A percentile compares a stretch with the other conserved stretches of the same genome.
Evolutionary conservation across 1,140 invertebrate species (phyloP).

Genomic region (Oscheius sp.): DNA sequence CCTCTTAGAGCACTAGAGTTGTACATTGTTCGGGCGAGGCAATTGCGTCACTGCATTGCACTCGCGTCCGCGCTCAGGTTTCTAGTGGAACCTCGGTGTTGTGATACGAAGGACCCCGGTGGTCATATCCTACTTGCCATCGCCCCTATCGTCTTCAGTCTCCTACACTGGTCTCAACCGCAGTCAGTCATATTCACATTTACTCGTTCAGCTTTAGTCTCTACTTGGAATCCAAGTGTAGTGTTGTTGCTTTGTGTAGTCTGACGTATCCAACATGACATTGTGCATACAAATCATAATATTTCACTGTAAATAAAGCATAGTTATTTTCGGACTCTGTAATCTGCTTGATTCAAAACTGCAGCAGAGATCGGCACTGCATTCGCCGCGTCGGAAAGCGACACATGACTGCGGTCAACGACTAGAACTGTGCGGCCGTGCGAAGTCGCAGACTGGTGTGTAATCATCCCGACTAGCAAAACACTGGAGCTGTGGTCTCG

Average conservation of each 20-base stretch:
- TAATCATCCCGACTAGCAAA: too few species aligned
- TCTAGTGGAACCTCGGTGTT: background rate
- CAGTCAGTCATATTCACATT: slow-evolving; percentile 1
- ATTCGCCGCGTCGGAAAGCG: background rate
- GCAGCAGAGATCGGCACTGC: background rate
- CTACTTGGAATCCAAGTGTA: background rate
- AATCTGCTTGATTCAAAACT: too few species aligned
- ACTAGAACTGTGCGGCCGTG: background rate
- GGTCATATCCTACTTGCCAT: slow-evolving; percentile 4
- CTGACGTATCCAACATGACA: too few species aligned
- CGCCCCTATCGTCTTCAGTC: background rate
- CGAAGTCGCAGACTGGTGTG: background rate
- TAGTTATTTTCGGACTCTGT: too few species aligned
- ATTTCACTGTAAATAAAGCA: too few species aligned
- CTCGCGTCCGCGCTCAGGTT: background rate
- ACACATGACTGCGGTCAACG: background rate
- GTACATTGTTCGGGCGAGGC: background rate
- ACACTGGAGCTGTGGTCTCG: too few species aligned
- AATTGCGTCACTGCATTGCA: too few species aligned
- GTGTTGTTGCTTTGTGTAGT: too few species aligned
- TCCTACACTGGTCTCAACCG: slow-evolving; percentile 1
- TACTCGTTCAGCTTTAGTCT: background rate
- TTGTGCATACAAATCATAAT: too few species aligned
- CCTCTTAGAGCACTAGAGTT: background rate
- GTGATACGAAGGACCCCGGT: too few species aligned